These are phyloP conservation scores for Apamea monoglypha DNA, from an alignment of 2,888 invertebrate genomes.

Conservation along the genomic window DNA sequence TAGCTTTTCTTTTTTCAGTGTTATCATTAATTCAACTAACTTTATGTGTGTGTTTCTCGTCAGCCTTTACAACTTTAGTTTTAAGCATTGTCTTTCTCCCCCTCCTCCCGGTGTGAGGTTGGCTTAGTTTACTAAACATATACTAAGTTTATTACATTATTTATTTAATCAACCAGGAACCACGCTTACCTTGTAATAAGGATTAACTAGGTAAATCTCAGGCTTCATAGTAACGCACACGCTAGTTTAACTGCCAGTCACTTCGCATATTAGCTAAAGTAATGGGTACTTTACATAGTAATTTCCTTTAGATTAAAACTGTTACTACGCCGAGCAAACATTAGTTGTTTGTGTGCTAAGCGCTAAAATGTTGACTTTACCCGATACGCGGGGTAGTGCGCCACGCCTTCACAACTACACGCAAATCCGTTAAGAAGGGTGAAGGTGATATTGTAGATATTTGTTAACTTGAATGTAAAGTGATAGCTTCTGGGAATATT, in stretches of 20 bases:
- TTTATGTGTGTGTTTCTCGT: too few relatives aligned
- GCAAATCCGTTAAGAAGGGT: constrained; percentile 15
- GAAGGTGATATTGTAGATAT: constrained; percentile 9
- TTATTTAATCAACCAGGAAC: constrained; percentile 35
- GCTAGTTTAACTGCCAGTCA: constrained; percentile 57
- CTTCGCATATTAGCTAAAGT: constrained; percentile 52
- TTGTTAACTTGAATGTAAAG: background rate
- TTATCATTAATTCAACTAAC: background rate
- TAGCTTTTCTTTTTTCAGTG: background rate
- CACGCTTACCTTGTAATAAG: constrained; percentile 15
- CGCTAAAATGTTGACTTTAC: constrained; percentile 64
- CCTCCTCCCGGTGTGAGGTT: background rate
- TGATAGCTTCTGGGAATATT: background rate
- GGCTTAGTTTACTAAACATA: background rate
- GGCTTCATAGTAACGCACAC: constrained; percentile 30
- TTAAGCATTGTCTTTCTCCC: background rate
- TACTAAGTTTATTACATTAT: background rate
- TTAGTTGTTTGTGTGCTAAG: constrained; percentile 48
- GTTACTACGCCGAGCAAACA: constrained; percentile 49
- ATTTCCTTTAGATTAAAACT: constrained; percentile 66
- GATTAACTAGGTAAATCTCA: constrained; percentile 24
- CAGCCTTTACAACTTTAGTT: background rate
- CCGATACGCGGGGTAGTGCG: constrained; percentile 21
- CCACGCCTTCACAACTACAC: constrained; percentile 37
- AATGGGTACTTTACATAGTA: constrained; percentile 63